Percentiles rank a stretch among this genome's conserved stretches.
These are phyloP conservation scores for Helicoverpa zea DNA, from an alignment of 1,140 invertebrate species.

Conservation along the genomic window DNA sequence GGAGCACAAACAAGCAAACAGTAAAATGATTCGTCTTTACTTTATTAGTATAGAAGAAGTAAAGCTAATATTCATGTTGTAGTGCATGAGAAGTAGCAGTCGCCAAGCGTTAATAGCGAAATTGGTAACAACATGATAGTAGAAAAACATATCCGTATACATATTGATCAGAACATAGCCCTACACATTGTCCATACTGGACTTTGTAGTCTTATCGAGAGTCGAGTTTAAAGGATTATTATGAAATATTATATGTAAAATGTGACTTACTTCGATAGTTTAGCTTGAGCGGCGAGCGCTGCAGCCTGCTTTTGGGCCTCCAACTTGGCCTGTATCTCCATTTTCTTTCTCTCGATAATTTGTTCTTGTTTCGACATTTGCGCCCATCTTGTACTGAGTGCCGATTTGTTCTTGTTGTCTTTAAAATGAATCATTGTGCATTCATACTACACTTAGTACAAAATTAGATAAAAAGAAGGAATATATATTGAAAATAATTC, in stretches of 20 bases:
- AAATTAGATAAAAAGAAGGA: neutral
- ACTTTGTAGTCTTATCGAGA: no score
- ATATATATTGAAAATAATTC: neutral
- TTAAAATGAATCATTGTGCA: constrained; percentile 78
- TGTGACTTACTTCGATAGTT: constrained; percentile 73
- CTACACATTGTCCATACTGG: no score
- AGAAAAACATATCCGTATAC: no score
- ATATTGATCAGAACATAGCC: neutral
- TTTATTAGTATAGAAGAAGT: no score
- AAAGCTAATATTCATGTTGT: no score
- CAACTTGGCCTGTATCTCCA: constrained; percentile 83
- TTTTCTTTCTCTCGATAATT: constrained; percentile 93
- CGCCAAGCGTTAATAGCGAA: no score
- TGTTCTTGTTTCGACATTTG: constrained; percentile 94
- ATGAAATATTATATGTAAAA: constrained; percentile 13
- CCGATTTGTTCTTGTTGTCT: constrained; percentile 81
- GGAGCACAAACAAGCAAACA: no score
- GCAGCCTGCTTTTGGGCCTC: constrained; percentile 84
- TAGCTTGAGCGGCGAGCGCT: constrained; percentile 79
- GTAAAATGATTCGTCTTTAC: no score
- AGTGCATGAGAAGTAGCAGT: no score
- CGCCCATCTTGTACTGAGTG: constrained; percentile 87
- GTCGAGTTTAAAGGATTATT: neutral
- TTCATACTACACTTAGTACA: neutral
- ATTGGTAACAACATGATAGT: no score